phyloP scores from a whole-genome alignment of 2,113 vertebrate genomes.

The Bambusicola thoracicus region DNA sequence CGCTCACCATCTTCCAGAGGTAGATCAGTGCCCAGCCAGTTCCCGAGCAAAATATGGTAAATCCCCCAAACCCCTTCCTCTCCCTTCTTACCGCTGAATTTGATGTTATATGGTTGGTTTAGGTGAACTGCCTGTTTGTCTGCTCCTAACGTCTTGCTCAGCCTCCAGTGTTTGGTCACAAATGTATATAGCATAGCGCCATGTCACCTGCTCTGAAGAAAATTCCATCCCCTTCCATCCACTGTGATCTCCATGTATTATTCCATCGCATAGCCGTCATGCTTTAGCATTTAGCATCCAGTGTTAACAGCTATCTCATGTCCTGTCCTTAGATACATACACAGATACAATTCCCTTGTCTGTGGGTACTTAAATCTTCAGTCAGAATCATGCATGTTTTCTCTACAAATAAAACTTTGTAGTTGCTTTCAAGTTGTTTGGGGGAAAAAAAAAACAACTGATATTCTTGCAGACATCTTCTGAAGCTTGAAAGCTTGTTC shows the following conservation, averaged over 20 bases:
- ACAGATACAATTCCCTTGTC: background rate
- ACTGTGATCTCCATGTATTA: too few relatives aligned
- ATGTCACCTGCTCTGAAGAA: background rate
- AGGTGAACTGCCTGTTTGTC: background rate
- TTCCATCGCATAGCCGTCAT: too few relatives aligned
- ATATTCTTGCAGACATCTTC: background rate
- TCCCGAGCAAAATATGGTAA: background rate
- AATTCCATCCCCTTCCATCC: too few relatives aligned
- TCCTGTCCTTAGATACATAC: background rate
- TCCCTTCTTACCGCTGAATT: too few relatives aligned
- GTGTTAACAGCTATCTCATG: background rate
- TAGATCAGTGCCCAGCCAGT: background rate
- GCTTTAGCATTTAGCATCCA: too few relatives aligned
- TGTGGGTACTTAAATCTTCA: background rate
- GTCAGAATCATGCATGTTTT: background rate
- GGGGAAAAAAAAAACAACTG: background rate
- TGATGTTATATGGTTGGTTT: background rate
- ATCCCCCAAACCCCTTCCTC: background rate
- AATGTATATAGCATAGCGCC: background rate
- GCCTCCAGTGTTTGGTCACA: background rate
- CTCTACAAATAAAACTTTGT: background rate
- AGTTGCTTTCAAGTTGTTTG: background rate
- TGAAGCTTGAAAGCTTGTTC: background rate
- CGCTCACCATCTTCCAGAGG: background rate
- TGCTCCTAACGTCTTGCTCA: background rate